Conservation (phyloP, 1,140 invertebrate genomes). For the Anadara kagoshimensis region DNA sequence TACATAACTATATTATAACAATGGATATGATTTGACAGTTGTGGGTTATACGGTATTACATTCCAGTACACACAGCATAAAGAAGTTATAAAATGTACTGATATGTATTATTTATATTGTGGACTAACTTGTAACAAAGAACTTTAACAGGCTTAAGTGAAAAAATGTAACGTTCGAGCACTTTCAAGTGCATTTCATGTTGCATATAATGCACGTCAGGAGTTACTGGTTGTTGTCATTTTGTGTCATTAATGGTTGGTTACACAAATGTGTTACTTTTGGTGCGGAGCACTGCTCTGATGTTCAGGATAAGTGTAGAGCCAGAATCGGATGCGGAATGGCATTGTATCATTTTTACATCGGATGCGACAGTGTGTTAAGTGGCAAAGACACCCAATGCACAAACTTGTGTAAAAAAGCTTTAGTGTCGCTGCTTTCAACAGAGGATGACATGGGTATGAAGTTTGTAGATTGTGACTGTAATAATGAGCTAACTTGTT, state of each 20-base stretch:
- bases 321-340: conserved; percentile 51
- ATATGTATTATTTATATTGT: too few species aligned
- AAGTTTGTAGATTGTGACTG: conserved; percentile 67
- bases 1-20: too few species aligned
- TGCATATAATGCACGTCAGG: too few species aligned
- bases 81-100: too few species aligned
- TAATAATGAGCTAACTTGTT: conserved; percentile 44
- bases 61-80: too few species aligned
- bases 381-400: conserved; percentile 39
- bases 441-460: conserved; percentile 53
- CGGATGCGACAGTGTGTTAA: conserved; percentile 41
- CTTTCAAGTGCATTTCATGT: too few species aligned
- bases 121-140: too few species aligned
- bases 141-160: too few species aligned
- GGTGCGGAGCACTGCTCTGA: background rate
- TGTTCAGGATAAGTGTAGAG: conserved; percentile 6
- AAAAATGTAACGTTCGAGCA: too few species aligned
- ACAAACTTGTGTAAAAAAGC: conserved; percentile 57
- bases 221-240: conserved; percentile 4
- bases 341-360: conserved; percentile 58
- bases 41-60: too few species aligned
- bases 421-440: conserved; percentile 59
- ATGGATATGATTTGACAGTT: too few species aligned
- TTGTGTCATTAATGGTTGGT: background rate
- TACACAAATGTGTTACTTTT: too few species aligned